Evolutionary conservation across 2,113 vertebrate species (phyloP).

Genomic region (Conger conger): DNA sequence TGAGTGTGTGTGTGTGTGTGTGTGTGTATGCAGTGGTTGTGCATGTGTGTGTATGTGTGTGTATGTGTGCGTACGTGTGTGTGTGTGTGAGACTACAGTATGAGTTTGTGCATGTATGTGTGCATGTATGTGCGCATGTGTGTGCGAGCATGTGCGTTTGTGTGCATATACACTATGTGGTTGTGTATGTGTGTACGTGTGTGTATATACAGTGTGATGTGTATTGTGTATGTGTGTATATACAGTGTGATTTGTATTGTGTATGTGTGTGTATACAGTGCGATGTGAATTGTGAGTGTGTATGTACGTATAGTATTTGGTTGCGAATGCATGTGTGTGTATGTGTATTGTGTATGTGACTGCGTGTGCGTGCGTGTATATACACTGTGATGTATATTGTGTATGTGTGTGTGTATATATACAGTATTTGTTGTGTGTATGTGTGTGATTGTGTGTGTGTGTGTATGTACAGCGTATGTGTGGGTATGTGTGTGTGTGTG

Average conservation of each 20-base stretch:
- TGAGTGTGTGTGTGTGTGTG: slow-evolving; percentile 58
- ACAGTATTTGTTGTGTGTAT: background rate
- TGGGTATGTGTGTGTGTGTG: background rate
- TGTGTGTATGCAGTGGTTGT: slow-evolving; percentile 46
- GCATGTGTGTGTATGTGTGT: slow-evolving; percentile 41
- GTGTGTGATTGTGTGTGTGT: background rate
- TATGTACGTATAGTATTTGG: too few relatives aligned
- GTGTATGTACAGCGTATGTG: too few relatives aligned
- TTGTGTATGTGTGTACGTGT: too few relatives aligned
- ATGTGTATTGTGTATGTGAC: background rate
- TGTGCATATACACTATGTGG: too few relatives aligned
- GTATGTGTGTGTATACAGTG: background rate
- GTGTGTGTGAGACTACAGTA: slow-evolving; percentile 30
- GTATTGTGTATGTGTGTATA: background rate
- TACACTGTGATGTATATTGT: too few relatives aligned
- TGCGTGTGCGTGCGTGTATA: slow-evolving; percentile 17
- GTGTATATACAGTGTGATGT: background rate
- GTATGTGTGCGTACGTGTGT: slow-evolving; percentile 11
- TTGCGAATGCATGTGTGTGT: background rate
- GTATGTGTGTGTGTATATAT: too few relatives aligned
- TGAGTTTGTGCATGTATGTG: slow-evolving; percentile 49
- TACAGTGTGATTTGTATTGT: background rate
- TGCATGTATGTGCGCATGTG: slow-evolving; percentile 20
- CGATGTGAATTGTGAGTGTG: background rate
- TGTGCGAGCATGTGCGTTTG: slow-evolving; percentile 15